Base-by-base conservation (phyloP, 2,113 vertebrate species). In the Pteropus alecto region DNA sequence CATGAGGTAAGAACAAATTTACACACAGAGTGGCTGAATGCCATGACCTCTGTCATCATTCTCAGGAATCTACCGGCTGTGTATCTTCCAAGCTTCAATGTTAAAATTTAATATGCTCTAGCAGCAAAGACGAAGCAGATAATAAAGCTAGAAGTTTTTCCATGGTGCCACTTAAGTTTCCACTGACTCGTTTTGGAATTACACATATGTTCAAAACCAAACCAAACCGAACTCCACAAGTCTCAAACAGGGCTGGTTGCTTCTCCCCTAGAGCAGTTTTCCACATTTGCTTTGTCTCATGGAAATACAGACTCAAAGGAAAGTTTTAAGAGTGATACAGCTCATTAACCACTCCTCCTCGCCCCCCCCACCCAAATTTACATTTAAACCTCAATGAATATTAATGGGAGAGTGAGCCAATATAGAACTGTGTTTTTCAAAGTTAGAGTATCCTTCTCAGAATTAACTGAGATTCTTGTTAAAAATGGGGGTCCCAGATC, bases 251-350 rank as follows among this genome's bases (percentile, higher is more conserved):
- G 58, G 38, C n/a, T 28, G 24, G 30, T 35, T 77, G 38, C 51
- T 83, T 93, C 60, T 87, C 26, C 92, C 77, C 84, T 93, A 43
- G 54, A 85, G 79, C 90, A 63, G 26, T 92, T 97, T 92, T 94
- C 87, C 95, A 96, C 63, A 78, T 92, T 82, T 46, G 54, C 51
- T 81, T 82, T 48, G 73, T 92, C 77, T 90, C 18, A 5, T 70
- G 71, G 51, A 94, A 95, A 90, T 58, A 28, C 14, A 90, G 54
- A 73, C 35, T 82, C 79, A 85, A 93, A 92, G 77, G 76, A n/a
- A 95, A 95, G 22, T 83, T 92, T 46, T 83, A 68, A 93, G 70
- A 70, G 56, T 16, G 41, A 86, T 78, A 58, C 38, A 63, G 28
- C 7, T 78, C 18, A 35, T 76, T 68, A 38, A 38, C 38, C 38